Evolutionary conservation across 2,797 vertebrate genomes (phyloP).

Genomic region (Danio kyathit): DNA sequence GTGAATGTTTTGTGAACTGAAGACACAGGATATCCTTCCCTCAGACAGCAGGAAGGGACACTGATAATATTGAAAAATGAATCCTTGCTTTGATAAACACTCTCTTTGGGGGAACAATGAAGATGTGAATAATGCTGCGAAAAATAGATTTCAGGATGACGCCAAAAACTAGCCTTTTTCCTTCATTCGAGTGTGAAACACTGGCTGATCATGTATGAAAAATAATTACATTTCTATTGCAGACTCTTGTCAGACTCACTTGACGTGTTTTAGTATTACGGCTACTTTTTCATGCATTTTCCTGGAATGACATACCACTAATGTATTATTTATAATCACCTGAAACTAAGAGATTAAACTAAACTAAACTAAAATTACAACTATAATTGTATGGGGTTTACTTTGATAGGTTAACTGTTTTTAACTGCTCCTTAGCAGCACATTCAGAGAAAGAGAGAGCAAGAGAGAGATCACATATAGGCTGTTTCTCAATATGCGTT

Average conservation of each 20-base stretch:
- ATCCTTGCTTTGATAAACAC: conserved; percentile 65
- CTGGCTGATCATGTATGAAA: not conserved
- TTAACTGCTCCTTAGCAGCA: too few species aligned
- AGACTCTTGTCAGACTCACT: not conserved
- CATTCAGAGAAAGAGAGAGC: too few species aligned
- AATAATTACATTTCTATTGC: not conserved
- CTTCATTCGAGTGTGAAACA: not conserved
- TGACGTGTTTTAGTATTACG: not conserved
- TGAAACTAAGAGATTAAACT: too few species aligned
- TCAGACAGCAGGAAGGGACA: conserved; percentile 64
- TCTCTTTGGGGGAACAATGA: conserved; percentile 64
- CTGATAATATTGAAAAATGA: conserved; percentile 70
- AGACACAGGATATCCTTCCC: conserved; percentile 73
- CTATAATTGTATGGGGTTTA: too few species aligned
- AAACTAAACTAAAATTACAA: too few species aligned
- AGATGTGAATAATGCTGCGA: conserved; percentile 19
- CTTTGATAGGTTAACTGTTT: too few species aligned
- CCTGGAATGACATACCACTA: too few species aligned
- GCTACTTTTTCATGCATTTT: not conserved
- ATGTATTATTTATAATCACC: too few species aligned
- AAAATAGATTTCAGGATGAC: conserved; percentile 7
- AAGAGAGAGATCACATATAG: too few species aligned
- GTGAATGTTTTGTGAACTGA: conserved; percentile 18
- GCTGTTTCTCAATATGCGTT: too few species aligned
- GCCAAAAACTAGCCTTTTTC: not conserved